Evolutionary conservation across 1,140 invertebrate genomes (phyloP), one percentile per base, ranked within the genome.

Genomic region (Zophobas morio): DNA sequence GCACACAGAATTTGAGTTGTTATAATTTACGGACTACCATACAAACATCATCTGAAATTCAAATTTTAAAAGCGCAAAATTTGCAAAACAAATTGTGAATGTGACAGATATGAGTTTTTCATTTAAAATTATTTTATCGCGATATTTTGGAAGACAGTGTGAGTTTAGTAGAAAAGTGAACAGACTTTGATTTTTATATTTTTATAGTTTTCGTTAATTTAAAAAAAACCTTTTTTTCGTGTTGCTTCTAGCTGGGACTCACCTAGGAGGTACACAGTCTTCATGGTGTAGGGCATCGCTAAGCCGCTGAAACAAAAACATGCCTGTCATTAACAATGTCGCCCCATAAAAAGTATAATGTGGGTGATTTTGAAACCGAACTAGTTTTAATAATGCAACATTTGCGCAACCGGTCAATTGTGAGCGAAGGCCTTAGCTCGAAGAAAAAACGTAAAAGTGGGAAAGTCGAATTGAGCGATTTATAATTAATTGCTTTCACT

Each of bases 261-360:
- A 84, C 83, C 83, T 79, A 77, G 78, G 71, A 83, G 76, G 76
- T 82, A 79, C 73, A 77, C 74, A 60, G 63, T 79, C 82, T 83
- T 84, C 82, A 83, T 84, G 76, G 78, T 84, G 76, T 80, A 81
- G 76, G 82, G 81, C 82, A 84, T 83, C 53, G 81, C 80, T 81
- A 84, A 60, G 81, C 77, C 81, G 73, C 83, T 84, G 81, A 63
- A 84, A 84, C 42, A 80, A 72, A 79, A 75, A 75, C 57, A 66
- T 70, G 70, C 33, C 42, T 60, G 63, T 51, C 49, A 51, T 5
- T 20, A 20, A 20, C 20, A 20, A 20, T 20, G 2, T 51, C 8
- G 42, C 20, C 20, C 6, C 20, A 2, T 2, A 51, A 51, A 51
- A 4, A 3, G 8, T 20, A 47, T 5, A 4, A 36, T 63, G 57